Conservation (phyloP, 2,113 vertebrate species). For the Nyctibius bracteatus region DNA sequence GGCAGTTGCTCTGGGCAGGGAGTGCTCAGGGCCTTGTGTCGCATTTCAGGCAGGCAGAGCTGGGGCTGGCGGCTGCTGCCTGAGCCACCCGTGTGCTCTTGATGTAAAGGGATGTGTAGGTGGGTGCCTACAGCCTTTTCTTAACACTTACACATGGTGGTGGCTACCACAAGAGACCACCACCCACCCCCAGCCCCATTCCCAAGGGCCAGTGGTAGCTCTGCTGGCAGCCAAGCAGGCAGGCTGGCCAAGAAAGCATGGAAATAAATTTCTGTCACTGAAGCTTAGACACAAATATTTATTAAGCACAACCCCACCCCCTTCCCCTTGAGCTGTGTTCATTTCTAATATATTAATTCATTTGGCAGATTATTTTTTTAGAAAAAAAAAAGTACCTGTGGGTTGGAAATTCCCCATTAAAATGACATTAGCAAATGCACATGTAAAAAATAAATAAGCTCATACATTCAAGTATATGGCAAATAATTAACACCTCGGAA, state of each 20-base stretch:
- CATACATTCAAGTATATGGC: constrained; percentile 68
- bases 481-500: constrained; percentile 40
- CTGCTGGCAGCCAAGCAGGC: neutral
- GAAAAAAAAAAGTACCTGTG: constrained; percentile 62
- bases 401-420: constrained; percentile 51
- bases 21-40: neutral
- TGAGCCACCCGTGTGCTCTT: fast-evolving
- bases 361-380: constrained; percentile 67
- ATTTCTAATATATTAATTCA: constrained; percentile 41
- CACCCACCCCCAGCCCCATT: fast-evolving
- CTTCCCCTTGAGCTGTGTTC: neutral
- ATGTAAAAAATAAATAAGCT: constrained; percentile 73
- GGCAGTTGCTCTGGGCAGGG: neutral
- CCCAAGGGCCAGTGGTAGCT: neutral
- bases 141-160: fast-evolving
- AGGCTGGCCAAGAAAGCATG: neutral
- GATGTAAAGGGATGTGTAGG: fast-evolving
- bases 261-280: neutral
- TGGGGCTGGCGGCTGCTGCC: neutral
- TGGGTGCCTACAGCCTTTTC: neutral
- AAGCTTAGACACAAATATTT: constrained; percentile 61
- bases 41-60: neutral
- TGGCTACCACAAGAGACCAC: neutral
- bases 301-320: constrained; percentile 48
- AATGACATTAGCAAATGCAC: constrained; percentile 61